These are phyloP conservation scores for Synergus japonicus DNA, from an alignment of 2,888 invertebrate species.

Conservation along the genomic window DNA sequence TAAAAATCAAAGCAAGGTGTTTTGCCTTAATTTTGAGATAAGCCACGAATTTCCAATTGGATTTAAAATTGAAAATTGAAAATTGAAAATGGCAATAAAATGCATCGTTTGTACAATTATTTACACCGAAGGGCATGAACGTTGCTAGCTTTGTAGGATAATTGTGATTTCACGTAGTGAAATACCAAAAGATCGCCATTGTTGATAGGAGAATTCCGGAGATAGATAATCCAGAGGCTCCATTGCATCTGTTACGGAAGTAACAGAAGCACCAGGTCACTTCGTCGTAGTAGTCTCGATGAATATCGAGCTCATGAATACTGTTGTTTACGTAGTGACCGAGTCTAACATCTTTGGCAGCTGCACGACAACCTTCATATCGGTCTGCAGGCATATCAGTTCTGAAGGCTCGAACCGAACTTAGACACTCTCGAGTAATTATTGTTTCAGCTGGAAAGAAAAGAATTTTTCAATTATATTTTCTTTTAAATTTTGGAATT, in stretches of 20 bases:
- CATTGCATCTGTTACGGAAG: slow-evolving; percentile 92
- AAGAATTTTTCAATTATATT: background rate
- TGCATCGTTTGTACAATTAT: slow-evolving; percentile 23
- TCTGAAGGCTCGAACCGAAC: slow-evolving; percentile 86
- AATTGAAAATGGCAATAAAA: background rate
- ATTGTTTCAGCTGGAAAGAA: slow-evolving; percentile 84
- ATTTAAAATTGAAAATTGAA: background rate
- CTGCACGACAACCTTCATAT: slow-evolving; percentile 92
- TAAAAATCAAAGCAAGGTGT: background rate
- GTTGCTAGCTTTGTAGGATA: background rate
- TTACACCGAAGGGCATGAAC: background rate
- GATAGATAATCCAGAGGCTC: slow-evolving; percentile 66
- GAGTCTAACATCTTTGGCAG: slow-evolving; percentile 87
- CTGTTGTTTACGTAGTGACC: slow-evolving; percentile 93
- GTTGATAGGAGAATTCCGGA: background rate
- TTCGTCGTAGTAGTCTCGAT: slow-evolving; percentile 89
- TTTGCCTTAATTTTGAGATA: background rate
- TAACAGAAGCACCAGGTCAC: slow-evolving; percentile 94
- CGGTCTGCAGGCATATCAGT: slow-evolving; percentile 94
- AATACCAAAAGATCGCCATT: slow-evolving; percentile 9
- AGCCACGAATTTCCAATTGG: background rate
- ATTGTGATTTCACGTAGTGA: slow-evolving; percentile 6
- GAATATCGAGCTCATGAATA: slow-evolving; percentile 90
- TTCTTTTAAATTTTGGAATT: background rate
- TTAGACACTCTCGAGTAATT: slow-evolving; percentile 91